Evolutionary conservation across 2,888 invertebrate genomes (phyloP).

Genomic region (Nesidiocoris tenuis): DNA sequence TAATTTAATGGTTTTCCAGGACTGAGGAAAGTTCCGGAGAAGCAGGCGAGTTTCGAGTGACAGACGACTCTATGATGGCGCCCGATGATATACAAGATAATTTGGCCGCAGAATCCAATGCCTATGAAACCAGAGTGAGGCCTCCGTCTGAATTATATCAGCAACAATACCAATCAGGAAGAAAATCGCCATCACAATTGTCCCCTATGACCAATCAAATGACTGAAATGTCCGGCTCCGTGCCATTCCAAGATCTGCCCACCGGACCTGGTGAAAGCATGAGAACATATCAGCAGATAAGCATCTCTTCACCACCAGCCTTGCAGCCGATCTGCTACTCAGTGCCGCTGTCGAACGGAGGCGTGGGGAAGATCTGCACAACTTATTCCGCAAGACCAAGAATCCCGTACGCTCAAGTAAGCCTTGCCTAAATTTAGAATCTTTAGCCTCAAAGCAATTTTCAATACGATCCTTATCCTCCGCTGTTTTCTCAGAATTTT

Average conservation of each 20-base stretch:
- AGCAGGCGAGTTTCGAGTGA: no score
- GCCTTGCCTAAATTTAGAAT: not conserved
- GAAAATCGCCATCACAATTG: not conserved
- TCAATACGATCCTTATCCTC: no score
- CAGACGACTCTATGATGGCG: no score
- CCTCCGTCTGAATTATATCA: not conserved
- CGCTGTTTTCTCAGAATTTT: not conserved
- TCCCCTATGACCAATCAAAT: not conserved
- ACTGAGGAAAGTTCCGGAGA: no score
- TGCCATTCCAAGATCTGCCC: not conserved
- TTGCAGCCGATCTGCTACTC: slow-evolving; percentile 25
- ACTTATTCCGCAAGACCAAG: not conserved
- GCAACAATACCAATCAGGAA: not conserved
- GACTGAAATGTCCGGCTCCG: not conserved
- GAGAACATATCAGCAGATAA: slow-evolving; percentile 30
- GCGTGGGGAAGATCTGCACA: slow-evolving; percentile 24
- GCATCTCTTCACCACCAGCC: not conserved
- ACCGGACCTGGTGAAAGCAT: slow-evolving; percentile 29
- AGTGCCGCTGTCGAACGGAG: not conserved
- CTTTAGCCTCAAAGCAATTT: no score
- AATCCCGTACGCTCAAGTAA: not conserved
- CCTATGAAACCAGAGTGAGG: not conserved
- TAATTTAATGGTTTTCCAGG: no score
- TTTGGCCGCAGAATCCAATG: slow-evolving; percentile 1
- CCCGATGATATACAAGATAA: no score